Evolutionary conservation across 2,888 invertebrate genomes (phyloP), one percentile per base, ranked within the genome.

Genomic region (Galerucella pusilla): DNA sequence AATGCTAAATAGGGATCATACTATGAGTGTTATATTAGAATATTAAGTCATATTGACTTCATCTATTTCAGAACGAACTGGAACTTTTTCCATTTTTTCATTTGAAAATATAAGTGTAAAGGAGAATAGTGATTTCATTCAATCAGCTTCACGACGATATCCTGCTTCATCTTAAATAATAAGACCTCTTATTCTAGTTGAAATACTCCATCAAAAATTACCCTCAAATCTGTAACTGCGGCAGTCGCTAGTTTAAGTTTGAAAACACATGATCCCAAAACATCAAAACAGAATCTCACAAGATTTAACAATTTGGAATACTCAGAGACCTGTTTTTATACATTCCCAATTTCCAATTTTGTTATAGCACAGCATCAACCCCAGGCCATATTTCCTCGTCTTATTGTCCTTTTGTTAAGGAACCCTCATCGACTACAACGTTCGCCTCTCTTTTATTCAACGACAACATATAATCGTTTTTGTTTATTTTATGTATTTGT

Each of bases 391-490:
- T 71, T 71, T 25, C 71, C 71, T 65, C 54, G 65, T 71, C 71
- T 71, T 71, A 71, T 71, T 71, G 71, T 71, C 65, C 71, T 71
- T 65, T 71, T 71, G 71, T 71, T 46, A 71, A 65, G 59, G 57
- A 57, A 71, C 71, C 71, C 71, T 71, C 71, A 25, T 71, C 65
- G 70, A 54, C 64, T 57, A 57, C 54, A 57, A 54, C 16, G 71
- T 52, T 71, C 71, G 65, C 71, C 65, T 71, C 57, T 57, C 28
- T 65, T 65, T 71, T 54, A 63, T 63, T 20, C 20, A 20, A 45
- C 20, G 20, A 54, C 71, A 20, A 59, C 65, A 65, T 59, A 59
- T 71, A 59, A 71, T 71, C 64, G 65, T 71, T 71, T 71, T 71
- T 42, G 65, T 71, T 71, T 65, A 71, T 71, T 71, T 65, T 65